A percentile compares a stretch with the other conserved stretches of the same genome.
phyloP scores from a whole-genome alignment of 2,797 vertebrate species.

The Avahi laniger region DNA sequence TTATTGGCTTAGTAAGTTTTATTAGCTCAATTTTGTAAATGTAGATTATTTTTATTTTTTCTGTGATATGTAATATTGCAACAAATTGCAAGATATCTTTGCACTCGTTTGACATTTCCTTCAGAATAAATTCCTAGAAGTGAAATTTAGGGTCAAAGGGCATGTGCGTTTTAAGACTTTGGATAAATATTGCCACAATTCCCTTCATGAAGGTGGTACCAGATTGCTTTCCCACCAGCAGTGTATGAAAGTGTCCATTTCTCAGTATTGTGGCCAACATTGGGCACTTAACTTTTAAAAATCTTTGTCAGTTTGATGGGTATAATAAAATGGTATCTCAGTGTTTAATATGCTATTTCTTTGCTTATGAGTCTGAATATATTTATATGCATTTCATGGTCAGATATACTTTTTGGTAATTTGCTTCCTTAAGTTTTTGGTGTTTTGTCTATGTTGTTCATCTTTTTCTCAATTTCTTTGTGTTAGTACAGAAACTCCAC shows the following conservation, averaged over 20 bases:
- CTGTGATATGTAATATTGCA: neutral
- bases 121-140: conserved; percentile 29
- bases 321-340: neutral
- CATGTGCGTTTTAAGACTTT: neutral
- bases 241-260: neutral
- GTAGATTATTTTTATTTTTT: neutral
- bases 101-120: conserved; percentile 3
- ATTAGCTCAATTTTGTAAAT: neutral
- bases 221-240: neutral
- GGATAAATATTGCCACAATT: neutral
- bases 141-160: neutral
- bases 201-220: neutral
- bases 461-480: neutral
- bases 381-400: neutral
- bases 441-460: neutral
- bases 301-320: neutral
- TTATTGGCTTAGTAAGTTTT: neutral
- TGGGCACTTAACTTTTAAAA: neutral
- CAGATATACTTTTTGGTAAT: neutral
- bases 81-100: neutral
- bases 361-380: neutral
- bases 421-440: neutral
- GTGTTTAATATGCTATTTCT: neutral
- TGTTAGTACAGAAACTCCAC: neutral
- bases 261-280: neutral